Evolutionary conservation across 2,113 vertebrate species (phyloP).

Genomic region (Taurulus bubalis): DNA sequence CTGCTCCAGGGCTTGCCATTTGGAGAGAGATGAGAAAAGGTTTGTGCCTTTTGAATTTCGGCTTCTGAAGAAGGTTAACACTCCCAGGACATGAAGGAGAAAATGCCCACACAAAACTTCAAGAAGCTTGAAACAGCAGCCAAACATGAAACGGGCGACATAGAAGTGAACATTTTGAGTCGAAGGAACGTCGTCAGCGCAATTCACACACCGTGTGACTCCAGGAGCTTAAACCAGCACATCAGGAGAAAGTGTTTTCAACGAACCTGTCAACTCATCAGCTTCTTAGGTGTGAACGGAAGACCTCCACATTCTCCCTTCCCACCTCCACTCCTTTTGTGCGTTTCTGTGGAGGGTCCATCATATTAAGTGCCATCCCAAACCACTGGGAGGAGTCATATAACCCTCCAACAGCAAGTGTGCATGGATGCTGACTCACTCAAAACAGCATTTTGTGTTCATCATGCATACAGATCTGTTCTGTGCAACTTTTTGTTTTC

Average conservation of each 20-base stretch:
- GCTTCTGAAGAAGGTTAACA: neutral
- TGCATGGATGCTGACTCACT: too few relatives aligned
- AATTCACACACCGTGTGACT: neutral
- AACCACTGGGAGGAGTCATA: too few relatives aligned
- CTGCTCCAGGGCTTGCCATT: neutral
- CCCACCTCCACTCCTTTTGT: too few relatives aligned
- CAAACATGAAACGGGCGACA: neutral
- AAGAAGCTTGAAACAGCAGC: neutral
- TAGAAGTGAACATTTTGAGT: neutral
- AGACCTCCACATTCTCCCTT: too few relatives aligned
- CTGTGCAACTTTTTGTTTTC: too few relatives aligned
- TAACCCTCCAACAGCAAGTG: too few relatives aligned
- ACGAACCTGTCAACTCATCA: too few relatives aligned
- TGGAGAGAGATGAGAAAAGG: neutral
- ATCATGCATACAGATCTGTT: too few relatives aligned
- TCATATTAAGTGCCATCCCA: too few relatives aligned
- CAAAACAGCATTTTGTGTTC: too few relatives aligned
- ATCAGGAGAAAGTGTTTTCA: neutral
- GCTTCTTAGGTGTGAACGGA: too few relatives aligned
- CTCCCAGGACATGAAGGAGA: neutral
- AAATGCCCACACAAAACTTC: neutral
- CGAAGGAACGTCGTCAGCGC: neutral
- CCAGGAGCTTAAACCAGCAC: neutral
- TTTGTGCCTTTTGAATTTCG: neutral
- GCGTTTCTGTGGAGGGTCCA: too few relatives aligned